phyloP scores from a whole-genome alignment of 2,888 invertebrate genomes.

The Dicyrtomina minuta region DNA sequence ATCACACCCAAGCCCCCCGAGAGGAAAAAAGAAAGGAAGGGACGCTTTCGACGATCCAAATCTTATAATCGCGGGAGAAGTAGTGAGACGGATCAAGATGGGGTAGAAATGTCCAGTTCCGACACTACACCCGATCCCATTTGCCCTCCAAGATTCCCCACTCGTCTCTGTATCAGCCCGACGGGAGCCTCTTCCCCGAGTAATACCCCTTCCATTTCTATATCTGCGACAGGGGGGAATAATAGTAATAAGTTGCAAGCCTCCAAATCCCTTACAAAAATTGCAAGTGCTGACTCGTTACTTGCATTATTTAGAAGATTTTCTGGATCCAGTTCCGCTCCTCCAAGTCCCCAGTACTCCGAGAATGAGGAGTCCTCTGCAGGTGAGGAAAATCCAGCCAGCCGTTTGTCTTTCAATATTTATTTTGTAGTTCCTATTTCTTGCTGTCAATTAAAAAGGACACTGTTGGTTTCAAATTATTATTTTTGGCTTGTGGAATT shows the following conservation, averaged over 20 bases:
- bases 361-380: constrained; percentile 70
- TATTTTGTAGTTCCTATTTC: too few species aligned
- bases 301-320: constrained; percentile 67
- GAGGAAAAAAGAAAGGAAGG: constrained; percentile 51
- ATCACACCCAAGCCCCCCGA: constrained; percentile 35
- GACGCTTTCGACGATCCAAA: constrained; percentile 57
- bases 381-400: constrained; percentile 52
- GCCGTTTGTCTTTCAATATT: too few species aligned
- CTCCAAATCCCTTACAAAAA: constrained; percentile 62
- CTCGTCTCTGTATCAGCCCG: constrained; percentile 57
- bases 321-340: constrained; percentile 69
- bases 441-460: too few species aligned
- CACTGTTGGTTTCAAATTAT: too few species aligned
- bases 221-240: neutral
- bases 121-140: constrained; percentile 56
- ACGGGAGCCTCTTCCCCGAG: constrained; percentile 41
- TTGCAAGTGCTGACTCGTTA: constrained; percentile 76
- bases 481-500: too few species aligned
- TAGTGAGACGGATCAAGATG: constrained; percentile 57
- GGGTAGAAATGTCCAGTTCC: constrained; percentile 67
- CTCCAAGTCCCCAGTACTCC: constrained; percentile 72
- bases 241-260: constrained; percentile 36
- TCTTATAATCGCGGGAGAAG: constrained; percentile 75
- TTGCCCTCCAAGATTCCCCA: constrained; percentile 55
- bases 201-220: constrained; percentile 15